A percentile compares a stretch with the other conserved stretches of the same genome.
Evolutionary conservation across 2,797 vertebrate genomes (phyloP).

Genomic region (Xenops minutus): DNA sequence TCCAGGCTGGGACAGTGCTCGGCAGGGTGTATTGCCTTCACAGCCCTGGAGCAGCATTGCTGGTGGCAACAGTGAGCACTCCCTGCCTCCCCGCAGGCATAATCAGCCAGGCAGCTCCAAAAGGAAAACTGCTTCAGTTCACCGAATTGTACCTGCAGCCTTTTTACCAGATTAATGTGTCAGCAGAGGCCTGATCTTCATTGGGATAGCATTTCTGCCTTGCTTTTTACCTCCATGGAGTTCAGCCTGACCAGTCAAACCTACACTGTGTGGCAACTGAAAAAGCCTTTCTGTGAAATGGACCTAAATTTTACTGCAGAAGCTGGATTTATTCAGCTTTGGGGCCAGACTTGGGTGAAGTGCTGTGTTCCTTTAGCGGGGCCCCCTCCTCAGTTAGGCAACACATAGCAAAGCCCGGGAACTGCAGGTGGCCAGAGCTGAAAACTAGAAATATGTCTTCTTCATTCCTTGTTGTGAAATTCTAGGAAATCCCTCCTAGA

Average conservation of each 20-base stretch:
- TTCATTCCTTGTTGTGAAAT: neutral
- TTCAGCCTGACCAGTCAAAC: neutral
- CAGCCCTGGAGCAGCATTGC: neutral
- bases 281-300: neutral
- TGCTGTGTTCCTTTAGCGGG: fast-evolving
- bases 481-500: neutral
- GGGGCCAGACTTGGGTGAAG: neutral
- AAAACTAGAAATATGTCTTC: neutral
- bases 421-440: neutral
- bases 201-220: neutral
- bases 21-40: neutral
- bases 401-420: neutral
- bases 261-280: neutral
- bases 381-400: neutral
- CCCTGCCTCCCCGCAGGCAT: neutral
- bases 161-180: neutral
- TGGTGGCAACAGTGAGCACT: neutral
- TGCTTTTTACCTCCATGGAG: neutral
- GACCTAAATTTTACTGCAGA: neutral
- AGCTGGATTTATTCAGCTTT: neutral
- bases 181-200: neutral
- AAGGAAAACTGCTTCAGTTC: neutral
- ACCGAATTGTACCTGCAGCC: neutral
- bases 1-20: neutral
- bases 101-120: neutral